Conservation (phyloP, 2,113 vertebrate genomes). For the Pardalotus punctatus region DNA sequence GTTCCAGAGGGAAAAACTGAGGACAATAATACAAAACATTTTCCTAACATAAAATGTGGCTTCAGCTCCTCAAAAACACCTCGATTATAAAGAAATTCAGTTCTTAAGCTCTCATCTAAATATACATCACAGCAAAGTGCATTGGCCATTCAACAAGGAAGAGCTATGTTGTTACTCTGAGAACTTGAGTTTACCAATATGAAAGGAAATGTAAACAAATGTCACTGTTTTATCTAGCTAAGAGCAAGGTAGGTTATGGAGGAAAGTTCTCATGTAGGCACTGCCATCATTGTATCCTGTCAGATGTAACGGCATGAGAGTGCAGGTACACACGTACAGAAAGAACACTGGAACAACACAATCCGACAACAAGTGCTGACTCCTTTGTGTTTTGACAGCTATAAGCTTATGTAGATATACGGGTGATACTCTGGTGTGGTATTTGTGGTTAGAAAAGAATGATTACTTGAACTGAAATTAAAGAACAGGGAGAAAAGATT, state of each 20-base stretch:
- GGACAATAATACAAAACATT: background rate
- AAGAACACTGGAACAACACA: background rate
- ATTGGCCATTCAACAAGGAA: background rate
- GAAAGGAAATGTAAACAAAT: background rate
- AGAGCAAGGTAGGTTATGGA: background rate
- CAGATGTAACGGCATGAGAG: background rate
- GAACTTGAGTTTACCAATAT: background rate
- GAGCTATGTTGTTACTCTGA: background rate
- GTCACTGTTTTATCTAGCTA: background rate
- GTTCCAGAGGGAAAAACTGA: background rate
- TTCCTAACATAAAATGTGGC: background rate
- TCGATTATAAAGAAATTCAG: background rate
- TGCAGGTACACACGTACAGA: background rate
- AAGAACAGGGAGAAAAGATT: background rate
- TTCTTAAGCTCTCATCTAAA: background rate
- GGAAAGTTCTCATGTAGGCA: background rate
- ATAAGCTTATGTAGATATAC: background rate
- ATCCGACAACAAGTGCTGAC: background rate
- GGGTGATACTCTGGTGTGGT: background rate
- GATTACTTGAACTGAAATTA: conserved; percentile 13
- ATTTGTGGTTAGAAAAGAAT: background rate
- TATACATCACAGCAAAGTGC: background rate
- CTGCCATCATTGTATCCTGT: background rate
- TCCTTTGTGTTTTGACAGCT: background rate
- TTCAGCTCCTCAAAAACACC: background rate